Evolutionary conservation across 2,113 vertebrate species (phyloP).

Genomic region (Chionodraco myersi): DNA sequence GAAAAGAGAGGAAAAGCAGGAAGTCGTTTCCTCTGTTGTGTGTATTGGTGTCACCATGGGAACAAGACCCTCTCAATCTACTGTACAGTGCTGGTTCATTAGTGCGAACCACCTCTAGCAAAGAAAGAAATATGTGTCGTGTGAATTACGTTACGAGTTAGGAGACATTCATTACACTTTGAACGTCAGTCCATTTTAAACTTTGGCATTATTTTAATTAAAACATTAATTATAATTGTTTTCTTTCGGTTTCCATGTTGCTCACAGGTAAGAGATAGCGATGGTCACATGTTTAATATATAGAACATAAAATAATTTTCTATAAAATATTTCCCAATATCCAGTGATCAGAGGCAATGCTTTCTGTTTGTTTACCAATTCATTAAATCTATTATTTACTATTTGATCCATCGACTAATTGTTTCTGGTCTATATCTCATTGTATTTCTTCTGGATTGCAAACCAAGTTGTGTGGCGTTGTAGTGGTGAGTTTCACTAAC

Average conservation of each 20-base stretch:
- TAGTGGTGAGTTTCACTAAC: background rate
- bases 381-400: background rate
- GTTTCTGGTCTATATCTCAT: background rate
- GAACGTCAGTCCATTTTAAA: too few relatives aligned
- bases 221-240: too few relatives aligned
- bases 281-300: background rate
- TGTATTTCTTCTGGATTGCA: background rate
- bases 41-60: constrained; percentile 19
- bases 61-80: constrained; percentile 12
- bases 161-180: background rate
- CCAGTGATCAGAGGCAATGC: too few relatives aligned
- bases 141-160: background rate
- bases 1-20: background rate
- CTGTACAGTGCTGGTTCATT: background rate
- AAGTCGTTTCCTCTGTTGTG: constrained; percentile 1
- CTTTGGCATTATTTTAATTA: too few relatives aligned
- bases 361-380: background rate
- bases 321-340: background rate
- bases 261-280: too few relatives aligned
- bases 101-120: background rate
- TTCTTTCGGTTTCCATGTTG: too few relatives aligned
- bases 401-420: background rate
- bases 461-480: background rate
- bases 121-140: background rate
- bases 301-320: background rate